Evolutionary conservation across 2,888 invertebrate genomes (phyloP).

Genomic region (Corythucha ciliata): DNA sequence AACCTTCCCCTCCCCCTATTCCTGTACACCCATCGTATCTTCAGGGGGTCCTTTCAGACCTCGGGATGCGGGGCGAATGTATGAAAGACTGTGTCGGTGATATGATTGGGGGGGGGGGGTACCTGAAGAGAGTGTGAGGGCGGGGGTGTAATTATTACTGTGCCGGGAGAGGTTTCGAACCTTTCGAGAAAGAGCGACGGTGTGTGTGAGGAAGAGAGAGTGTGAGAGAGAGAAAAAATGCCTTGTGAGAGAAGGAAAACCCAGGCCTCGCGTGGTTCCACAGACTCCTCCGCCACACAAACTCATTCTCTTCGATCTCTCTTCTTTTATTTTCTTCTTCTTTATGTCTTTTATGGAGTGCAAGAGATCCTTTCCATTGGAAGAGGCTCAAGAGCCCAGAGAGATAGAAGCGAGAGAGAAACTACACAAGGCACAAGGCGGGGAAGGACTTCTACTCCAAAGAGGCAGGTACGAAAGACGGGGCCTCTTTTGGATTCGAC

Average conservation of each 20-base stretch:
- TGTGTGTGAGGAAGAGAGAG: neutral
- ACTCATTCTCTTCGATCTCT: neutral
- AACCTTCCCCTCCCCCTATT: constrained; percentile 4
- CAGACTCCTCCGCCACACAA: no score
- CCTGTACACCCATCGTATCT: neutral
- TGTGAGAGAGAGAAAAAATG: neutral
- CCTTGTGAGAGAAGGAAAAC: no score
- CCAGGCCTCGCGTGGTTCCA: no score
- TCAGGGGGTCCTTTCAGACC: no score
- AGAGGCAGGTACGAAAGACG: no score
- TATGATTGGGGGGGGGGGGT: neutral
- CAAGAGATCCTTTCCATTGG: neutral
- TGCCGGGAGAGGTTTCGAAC: no score
- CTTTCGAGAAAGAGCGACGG: no score
- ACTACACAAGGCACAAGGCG: no score
- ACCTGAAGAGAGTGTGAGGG: neutral
- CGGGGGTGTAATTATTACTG: no score
- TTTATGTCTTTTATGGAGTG: neutral
- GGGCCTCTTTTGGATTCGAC: no score
- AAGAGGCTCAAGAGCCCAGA: neutral
- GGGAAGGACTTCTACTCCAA: no score
- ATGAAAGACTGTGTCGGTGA: neutral
- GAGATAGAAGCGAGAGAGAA: no score
- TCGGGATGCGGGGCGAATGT: neutral
- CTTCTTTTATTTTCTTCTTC: neutral